Evolutionary conservation across 2,797 vertebrate genomes (phyloP), one percentile per base, ranked within the genome.

Genomic region (Neomorphus geoffroyi): DNA sequence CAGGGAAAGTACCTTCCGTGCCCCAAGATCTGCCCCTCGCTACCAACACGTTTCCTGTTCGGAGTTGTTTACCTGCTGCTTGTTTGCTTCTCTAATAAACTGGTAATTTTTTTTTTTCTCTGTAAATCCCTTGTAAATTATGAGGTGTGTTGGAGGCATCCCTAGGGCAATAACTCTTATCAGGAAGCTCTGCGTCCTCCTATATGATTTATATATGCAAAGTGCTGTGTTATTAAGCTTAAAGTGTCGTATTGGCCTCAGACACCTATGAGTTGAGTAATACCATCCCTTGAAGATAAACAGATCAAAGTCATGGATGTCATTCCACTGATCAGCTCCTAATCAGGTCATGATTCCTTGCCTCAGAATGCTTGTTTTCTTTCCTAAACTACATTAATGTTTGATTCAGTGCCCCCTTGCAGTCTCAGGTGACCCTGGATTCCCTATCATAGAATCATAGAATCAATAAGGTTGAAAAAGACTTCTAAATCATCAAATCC

Each of bases 261-360:
- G 77, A 39, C 88, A 75, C 80, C 73, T 77, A 10, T 8, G 51
- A 43, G 5, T 86, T 92, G 89, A 62, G 92, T 35, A 94, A 96
- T 11, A 18, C 18, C 23, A 41, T 13, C 35, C 17, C 58, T 87
- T 10, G 11, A 30, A 92, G 71, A 94, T 89, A 94, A 93, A 96
- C 80, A 88, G 43, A 93, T 86, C 54, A 46, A 53, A 88, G 70
- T 69, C 72, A 74, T 24, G 0, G 27, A 54, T 88, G 28, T 33
- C 82, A 81, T 30, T 41, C 28, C 62, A 54, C 18, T 15, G 32
- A 94, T 83, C 88, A 50, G 57, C 39, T 82, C 91, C 21, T 15
- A 37, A 94, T 86, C 88, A 50, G 61, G 35, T 82, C 91, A 91
- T 11, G 66, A 37, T 80, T 90, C 43, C 33, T 22, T 26, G 53